A percentile compares a stretch with the other conserved stretches of the same genome.
Evolutionary conservation across 2,888 invertebrate genomes (phyloP).

Genomic region (Ethmia dodecea): DNA sequence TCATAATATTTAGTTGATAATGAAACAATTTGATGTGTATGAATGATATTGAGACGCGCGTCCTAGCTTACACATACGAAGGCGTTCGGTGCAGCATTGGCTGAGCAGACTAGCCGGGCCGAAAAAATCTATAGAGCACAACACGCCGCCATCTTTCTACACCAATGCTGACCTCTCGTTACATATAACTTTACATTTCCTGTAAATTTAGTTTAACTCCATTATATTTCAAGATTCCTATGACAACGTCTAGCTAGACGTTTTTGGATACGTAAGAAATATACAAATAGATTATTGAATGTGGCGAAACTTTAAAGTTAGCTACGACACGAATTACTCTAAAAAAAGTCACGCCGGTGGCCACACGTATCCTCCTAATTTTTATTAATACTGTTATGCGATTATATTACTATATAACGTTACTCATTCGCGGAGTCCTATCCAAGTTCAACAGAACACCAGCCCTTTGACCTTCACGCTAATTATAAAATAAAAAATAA

Average conservation of each 20-base stretch:
- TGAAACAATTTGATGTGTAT: slow-evolving; percentile 66
- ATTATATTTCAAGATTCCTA: no score
- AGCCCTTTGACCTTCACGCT: slow-evolving; percentile 20
- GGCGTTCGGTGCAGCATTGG: slow-evolving; percentile 1
- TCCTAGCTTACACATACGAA: slow-evolving; percentile 8
- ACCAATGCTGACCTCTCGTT: background rate
- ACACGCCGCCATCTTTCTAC: no score
- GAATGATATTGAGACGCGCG: slow-evolving; percentile 54
- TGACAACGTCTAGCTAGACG: no score
- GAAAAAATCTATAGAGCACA: slow-evolving; percentile 24
- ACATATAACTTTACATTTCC: no score
- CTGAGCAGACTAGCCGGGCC: slow-evolving; percentile 31
- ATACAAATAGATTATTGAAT: no score
- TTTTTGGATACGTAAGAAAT: no score
- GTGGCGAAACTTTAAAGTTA: slow-evolving; percentile 2
- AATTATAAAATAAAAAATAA: slow-evolving; percentile 11
- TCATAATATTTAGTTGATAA: slow-evolving; percentile 35
- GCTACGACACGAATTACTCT: slow-evolving; percentile 17
- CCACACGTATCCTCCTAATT: slow-evolving; percentile 36
- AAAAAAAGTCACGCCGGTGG: slow-evolving; percentile 32
- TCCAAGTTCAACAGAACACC: slow-evolving; percentile 21
- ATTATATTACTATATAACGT: slow-evolving; percentile 30
- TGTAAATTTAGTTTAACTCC: no score
- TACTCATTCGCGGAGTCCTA: slow-evolving; percentile 20
- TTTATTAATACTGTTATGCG: slow-evolving; percentile 56